Base-by-base conservation (phyloP, 2,797 vertebrate species). In the Dallia pectoralis region DNA sequence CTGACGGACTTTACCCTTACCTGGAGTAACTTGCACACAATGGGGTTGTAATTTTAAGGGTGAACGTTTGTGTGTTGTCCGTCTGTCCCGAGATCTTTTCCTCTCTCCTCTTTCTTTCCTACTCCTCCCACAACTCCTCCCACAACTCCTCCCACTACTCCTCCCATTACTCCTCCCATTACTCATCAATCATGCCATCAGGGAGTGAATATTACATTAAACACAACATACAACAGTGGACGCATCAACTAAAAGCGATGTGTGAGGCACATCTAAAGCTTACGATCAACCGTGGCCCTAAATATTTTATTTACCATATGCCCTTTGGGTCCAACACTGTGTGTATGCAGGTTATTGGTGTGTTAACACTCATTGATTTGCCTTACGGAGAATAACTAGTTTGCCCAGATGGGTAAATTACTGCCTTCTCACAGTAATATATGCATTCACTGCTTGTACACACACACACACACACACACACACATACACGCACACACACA, bases 221-320 rank as follows among this genome's bases (percentile, higher is more conserved):
- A 36, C 33, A 3, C 40, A 44, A 11, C 40, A 44, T 6, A 44
- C 40, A 44, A 44, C 40, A 4, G 2, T 44, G 8, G 40, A 11
- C 40, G 12, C 12, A 44, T 44, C 40, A 44, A 44, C 64, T 61
- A 70, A 63, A 36, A 74, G 40, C n/a, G 33, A n/a, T 72, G 67
- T 59, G 64, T 70, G 15, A 44, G 69, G 65, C 77, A 74, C 74
- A 73, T 67, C 73, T 73, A 79, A 78, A 69, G 61, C 30, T n/a
- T 7, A 22, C 15, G 59, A 25, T 22, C 11, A 27, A 22, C 59
- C 22, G 4, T 61, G n/a, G 56, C 9, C n/a, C 59, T 62, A 27
- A 62, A 62, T 62, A 62, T 27, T 29, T 62, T 12, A 62, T 62
- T 62, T 6, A n/a, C 27, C 51, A 14, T 25, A 22, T 44, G 4